Evolutionary conservation across 2,113 vertebrate genomes (phyloP), one percentile per base, ranked within the genome.

Genomic region (Phalacrocorax carbo): DNA sequence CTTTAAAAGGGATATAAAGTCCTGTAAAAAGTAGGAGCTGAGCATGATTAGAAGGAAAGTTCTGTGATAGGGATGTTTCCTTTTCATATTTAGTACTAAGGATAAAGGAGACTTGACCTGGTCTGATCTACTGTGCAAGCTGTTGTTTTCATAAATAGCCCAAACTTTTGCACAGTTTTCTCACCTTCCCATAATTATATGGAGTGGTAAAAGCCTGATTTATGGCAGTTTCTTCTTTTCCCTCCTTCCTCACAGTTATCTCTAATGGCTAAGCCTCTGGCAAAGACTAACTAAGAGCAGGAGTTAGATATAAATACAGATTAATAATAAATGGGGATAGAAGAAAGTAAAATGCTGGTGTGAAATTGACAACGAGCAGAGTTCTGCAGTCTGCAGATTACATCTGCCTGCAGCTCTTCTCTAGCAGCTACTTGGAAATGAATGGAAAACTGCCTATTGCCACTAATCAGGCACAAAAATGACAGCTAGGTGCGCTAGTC

Each of bases 251-350:
- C 80, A 66, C 49, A 85, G 62, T 85, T 42, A 91, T 15, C 19
- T 94, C 29, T 93, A 95, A 97, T 84, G 65, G 82, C 86, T 97
- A 91, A 81, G 77, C 95, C 94, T 84, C 96, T 97, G 80, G 57
- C 73, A 95, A 94, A 96, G 90, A 82, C 52, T 16, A 88, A 93
- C 93, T 97, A 66, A 87, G 85, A 95, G 92, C 52, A 91, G 26
- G 66, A 97, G 92, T 96, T 97, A 96, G 97, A 94, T 97, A 95
- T 94, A 96, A 98, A 96, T 97, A 92, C 77, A 97, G 71, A 95
- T 98, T 96, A 98, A 97, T 98, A 98, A 98, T 97, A 97, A 95
- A 94, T 97, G 54, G 73, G 46, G 34, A 38, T 55, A 83, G 66
- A 94, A 90, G 81, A 93, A 97, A 95, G 85, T 86, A 68, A 95